phyloP scores from a whole-genome alignment of 2,113 vertebrate genomes.

The Lasiurus cinereus region DNA sequence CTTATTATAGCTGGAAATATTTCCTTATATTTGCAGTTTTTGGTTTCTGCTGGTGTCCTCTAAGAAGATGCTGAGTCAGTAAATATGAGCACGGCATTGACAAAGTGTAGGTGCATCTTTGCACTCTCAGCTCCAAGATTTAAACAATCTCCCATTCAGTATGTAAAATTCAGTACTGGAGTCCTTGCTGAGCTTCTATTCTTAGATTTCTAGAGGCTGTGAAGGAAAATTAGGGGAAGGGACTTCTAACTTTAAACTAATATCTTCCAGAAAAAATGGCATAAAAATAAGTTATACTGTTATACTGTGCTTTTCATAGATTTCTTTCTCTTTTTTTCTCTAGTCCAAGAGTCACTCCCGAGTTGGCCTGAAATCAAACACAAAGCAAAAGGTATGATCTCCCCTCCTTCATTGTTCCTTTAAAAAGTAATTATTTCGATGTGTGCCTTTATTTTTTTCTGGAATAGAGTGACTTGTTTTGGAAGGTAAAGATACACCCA shows the following conservation, averaged over 20 bases:
- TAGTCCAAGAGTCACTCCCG: slow-evolving; percentile 78
- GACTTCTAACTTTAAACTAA: slow-evolving; percentile 44
- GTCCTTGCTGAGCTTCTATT: background rate
- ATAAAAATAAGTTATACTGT: background rate
- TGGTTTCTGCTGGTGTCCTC: background rate
- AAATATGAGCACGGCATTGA: background rate
- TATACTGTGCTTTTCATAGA: slow-evolving; percentile 43
- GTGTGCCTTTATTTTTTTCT: background rate
- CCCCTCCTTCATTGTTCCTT: background rate
- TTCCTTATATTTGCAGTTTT: background rate
- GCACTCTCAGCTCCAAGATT: background rate
- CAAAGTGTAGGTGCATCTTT: background rate
- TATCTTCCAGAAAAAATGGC: background rate
- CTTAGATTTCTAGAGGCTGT: background rate
- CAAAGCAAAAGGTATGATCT: slow-evolving; percentile 78
- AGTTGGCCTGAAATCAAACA: slow-evolving; percentile 74
- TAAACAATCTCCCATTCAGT: background rate
- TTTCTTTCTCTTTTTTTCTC: slow-evolving; percentile 74
- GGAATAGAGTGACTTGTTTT: background rate
- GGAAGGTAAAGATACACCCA: background rate
- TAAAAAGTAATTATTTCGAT: slow-evolving; percentile 43
- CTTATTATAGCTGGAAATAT: background rate
- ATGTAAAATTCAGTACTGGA: background rate
- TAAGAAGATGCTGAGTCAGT: slow-evolving; percentile 53
- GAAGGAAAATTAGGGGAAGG: slow-evolving; percentile 13